A percentile compares a stretch with the other conserved stretches of the same genome.
Evolutionary conservation across 1,140 invertebrate species (phyloP).

Genomic region (Drosophila kohkoa): DNA sequence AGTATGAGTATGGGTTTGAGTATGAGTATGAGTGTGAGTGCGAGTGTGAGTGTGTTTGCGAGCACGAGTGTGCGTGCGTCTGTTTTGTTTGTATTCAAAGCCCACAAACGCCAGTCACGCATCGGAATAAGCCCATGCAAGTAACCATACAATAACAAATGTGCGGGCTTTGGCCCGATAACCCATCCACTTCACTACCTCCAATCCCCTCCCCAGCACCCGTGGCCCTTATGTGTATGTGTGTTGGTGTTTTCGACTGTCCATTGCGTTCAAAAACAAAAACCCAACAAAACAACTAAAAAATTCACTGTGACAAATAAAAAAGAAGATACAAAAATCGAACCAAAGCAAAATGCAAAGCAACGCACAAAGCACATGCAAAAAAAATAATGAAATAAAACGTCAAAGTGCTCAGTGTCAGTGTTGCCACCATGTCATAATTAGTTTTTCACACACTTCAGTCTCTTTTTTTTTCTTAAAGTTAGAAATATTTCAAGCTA

Average conservation of each 20-base stretch:
- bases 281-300: conserved; percentile 72
- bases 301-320: conserved; percentile 67
- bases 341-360: conserved; percentile 54
- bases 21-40: conserved; percentile 31
- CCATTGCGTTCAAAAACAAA: conserved; percentile 57
- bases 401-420: conserved; percentile 61
- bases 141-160: conserved; percentile 53
- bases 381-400: conserved; percentile 50
- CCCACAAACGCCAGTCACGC: conserved; percentile 80
- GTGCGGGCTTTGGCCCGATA: conserved; percentile 43
- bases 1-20: conserved; percentile 30
- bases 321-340: conserved; percentile 43
- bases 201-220: not conserved
- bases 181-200: conserved; percentile 10
- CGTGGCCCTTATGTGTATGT: conserved; percentile 29
- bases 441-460: conserved; percentile 65
- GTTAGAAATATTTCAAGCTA: not conserved
- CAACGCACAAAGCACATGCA: conserved; percentile 40
- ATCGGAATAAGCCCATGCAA: conserved; percentile 76
- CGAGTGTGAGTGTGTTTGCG: conserved; percentile 34
- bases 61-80: conserved; percentile 42
- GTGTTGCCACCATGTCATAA: conserved; percentile 75
- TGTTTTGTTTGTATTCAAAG: conserved; percentile 81
- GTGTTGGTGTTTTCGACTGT: conserved; percentile 43
- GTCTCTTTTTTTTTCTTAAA: conserved; percentile 3